Base-by-base conservation (phyloP, 2,113 vertebrate species). In the Apistogramma diplotaenia region DNA sequence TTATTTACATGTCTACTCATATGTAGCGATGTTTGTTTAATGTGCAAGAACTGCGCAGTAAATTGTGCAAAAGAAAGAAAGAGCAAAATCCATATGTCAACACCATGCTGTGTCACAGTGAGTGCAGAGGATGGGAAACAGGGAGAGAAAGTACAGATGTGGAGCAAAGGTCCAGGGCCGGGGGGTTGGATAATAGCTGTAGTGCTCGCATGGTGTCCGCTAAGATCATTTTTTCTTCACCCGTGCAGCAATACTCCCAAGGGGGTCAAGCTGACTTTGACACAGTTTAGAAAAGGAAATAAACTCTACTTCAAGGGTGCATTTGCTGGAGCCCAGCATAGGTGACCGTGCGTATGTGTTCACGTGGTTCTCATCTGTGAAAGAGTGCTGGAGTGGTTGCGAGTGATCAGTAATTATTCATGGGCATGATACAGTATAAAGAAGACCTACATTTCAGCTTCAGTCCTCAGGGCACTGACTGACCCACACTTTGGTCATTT, bases 401-500 rank as follows among this genome's bases (percentile, higher is more conserved):
- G 53, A 83, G 55, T 2, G 51, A 86, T 82, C 67, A 75, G 73
- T 71, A 61, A 55, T 75, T 61, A 74, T 21, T 74, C 31, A 61
- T 58, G 60, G 74, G 21, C 54, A 29, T 12, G 43, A 33, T 72
- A 51, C 77, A 74, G 46, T 78, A 31, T 19, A 46, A 15, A 80
- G 80, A 15, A 84, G 82, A 87, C 83, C 87, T 81, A 88, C 59
- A 81, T 83, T 88, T 33, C 74, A 72, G 54, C 51, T 57, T 62
- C 53, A 27, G 9, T 67, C 90, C 87, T 49, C 67, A 9, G 85
- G 91, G 89, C 79, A 79, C 46, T 33, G 4, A 37, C 65, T 90
- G 92, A 92, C 92, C 92, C 82, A 83, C 74, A 81, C 84, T 84
- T 79, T 70, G 25, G 67, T 61, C 21, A 1, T 76, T 79, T 77